phyloP scores from a whole-genome alignment of 2,888 invertebrate species.

The Platycheirus rosarum region DNA sequence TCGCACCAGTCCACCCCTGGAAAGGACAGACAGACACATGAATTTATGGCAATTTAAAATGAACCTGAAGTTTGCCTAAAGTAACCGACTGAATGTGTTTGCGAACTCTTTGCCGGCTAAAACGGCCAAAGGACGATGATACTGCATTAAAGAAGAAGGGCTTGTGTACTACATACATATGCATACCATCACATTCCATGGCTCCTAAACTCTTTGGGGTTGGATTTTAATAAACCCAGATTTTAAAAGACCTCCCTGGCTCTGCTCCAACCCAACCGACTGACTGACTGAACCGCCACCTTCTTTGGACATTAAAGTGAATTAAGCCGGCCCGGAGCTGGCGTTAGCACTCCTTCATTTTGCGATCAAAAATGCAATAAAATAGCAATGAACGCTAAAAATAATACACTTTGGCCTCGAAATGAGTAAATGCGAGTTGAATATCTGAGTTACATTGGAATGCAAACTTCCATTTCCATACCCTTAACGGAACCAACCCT shows the following conservation, averaged over 20 bases:
- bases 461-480: constrained; percentile 23
- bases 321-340: constrained; percentile 6
- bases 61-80: constrained; percentile 73
- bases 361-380: constrained; percentile 68
- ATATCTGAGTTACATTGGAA: constrained; percentile 39
- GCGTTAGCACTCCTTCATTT: constrained; percentile 58
- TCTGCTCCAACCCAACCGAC: not conserved
- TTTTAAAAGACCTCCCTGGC: constrained; percentile 45
- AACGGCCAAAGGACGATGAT: constrained; percentile 31
- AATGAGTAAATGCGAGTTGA: constrained; percentile 29
- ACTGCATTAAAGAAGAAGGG: constrained; percentile 47
- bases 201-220: constrained; percentile 62
- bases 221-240: constrained; percentile 72
- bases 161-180: constrained; percentile 3
- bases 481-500: constrained; percentile 20
- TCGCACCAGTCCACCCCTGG: not conserved
- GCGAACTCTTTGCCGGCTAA: constrained; percentile 24
- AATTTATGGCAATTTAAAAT: constrained; percentile 74
- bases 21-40: constrained; percentile 72
- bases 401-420: constrained; percentile 48
- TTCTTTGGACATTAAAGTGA: constrained; percentile 26
- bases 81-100: constrained; percentile 64
- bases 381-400: constrained; percentile 67
- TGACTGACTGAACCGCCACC: not conserved
- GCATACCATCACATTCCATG: constrained; percentile 11